Evolutionary conservation across 2,797 vertebrate species (phyloP), one percentile per base, ranked within the genome.

Genomic region (Poecilia gillii): DNA sequence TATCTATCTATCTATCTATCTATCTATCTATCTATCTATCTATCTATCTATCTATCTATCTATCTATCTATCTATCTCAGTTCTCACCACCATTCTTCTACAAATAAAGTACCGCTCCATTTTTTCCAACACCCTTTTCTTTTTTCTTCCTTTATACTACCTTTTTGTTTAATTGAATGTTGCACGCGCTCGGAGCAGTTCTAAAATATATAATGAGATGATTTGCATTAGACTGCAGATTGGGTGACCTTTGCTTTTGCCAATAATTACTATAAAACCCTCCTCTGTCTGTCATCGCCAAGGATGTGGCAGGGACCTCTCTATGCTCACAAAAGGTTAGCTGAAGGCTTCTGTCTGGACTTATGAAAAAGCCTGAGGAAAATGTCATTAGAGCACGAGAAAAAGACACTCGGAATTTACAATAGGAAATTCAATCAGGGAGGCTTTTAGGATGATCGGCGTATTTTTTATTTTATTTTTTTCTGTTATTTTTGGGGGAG

Each of bases 231-330:
- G 90, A 91, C 94, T 94, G 91, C 91, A 94, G 95, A 96, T 96
- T 95, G 93, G 81, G 43, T 97, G 95, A 96, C 95, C 96, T 97
- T 97, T 97, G 95, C 94, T 95, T 95, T 96, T 96, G 96, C 94
- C 95, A 95, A 95, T 97, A 97, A 98, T 97, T 97, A 97, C 94
- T 94, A 94, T 94, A 92, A 94, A 94, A 92, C 90, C 91, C 89
- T 84, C 90, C 93, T 90, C 94, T 94, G 82, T 87, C 86, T 94
- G 88, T 93, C 95, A 91, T 96, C 91, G 91, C 85, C 88, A 74
- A 88, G 91, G 91, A 92, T 90, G 88, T 93, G 94, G 92, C 89
- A 87, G 88, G 89, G 89, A 90, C 88, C 92, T 94, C 90, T 91
- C 89, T 90, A 87, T 83, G 91, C 90, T 85, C 87, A 86, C 90